Conservation (phyloP, 2,797 vertebrate species). For the Octomys mimax region DNA sequence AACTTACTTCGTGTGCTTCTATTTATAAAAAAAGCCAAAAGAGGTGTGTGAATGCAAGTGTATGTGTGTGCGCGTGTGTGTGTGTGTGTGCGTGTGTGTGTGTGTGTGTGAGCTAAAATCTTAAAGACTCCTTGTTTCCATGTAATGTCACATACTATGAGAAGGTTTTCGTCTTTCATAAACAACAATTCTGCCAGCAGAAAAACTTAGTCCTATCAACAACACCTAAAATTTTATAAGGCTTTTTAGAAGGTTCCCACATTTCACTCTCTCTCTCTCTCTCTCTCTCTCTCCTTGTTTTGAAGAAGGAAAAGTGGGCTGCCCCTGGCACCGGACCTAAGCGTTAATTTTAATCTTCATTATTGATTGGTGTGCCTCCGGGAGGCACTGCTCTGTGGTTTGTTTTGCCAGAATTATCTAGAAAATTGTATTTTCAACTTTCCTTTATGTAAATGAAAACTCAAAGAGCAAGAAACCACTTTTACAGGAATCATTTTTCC, state of each 20-base stretch:
- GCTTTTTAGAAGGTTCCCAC: not conserved
- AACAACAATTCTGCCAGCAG: constrained; percentile 25
- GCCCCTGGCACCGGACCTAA: not conserved
- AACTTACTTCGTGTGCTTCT: not conserved
- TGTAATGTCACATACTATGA: not conserved
- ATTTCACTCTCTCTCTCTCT: not conserved
- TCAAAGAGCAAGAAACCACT: constrained; percentile 23
- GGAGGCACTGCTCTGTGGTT: not conserved
- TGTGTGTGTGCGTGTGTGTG: not conserved
- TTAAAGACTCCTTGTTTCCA: constrained; percentile 7
- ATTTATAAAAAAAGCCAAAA: constrained; percentile 50
- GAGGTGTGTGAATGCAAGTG: not conserved
- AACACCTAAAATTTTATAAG: constrained; percentile 39
- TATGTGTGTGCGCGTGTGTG: not conserved
- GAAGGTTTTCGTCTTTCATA: not conserved
- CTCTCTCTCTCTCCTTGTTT: not conserved
- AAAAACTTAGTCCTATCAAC: not conserved
- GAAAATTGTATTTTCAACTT: constrained; percentile 40
- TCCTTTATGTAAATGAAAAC: constrained; percentile 36
- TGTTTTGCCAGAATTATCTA: constrained; percentile 36
- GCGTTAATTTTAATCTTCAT: not conserved
- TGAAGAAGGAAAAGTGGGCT: not conserved
- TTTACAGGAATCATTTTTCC: constrained; percentile 30
- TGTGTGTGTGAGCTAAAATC: not conserved
- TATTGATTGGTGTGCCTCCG: not conserved